Percentiles rank a stretch among this genome's conserved stretches.
Evolutionary conservation across 2,113 vertebrate species (phyloP).

Genomic region (Orycteropus afer): DNA sequence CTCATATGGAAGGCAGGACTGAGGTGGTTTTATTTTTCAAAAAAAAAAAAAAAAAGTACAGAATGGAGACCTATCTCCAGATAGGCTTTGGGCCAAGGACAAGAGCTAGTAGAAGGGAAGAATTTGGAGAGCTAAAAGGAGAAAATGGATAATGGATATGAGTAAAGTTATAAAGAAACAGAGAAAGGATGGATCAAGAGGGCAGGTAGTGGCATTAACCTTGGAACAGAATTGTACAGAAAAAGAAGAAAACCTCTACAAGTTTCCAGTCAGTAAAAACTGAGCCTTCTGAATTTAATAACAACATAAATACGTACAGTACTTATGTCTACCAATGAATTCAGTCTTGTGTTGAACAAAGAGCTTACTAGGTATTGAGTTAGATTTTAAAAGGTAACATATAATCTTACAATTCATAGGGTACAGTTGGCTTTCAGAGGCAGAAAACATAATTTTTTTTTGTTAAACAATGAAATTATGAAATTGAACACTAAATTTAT

Average conservation of each 20-base stretch:
- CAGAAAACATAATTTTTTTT: constrained; percentile 15
- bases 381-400: background rate
- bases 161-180: background rate
- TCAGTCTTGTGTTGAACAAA: constrained; percentile 1
- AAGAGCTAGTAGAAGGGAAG: background rate
- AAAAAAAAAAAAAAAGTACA: too few species aligned
- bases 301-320: background rate
- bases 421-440: background rate
- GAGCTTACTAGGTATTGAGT: background rate
- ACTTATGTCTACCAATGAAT: background rate
- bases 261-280: constrained; percentile 36
- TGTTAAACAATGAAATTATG: background rate
- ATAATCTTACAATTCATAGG: background rate
- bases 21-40: background rate
- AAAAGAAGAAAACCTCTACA: background rate
- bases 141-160: background rate
- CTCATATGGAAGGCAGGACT: background rate
- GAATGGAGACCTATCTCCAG: background rate
- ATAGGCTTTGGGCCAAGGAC: background rate
- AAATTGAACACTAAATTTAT: fast-evolving
- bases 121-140: background rate
- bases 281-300: constrained; percentile 8
- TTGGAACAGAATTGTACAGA: background rate
- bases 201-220: background rate
- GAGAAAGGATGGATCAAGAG: too few species aligned